Evolutionary conservation across 1,140 invertebrate genomes (phyloP).

Genomic region (Magallana angulata): DNA sequence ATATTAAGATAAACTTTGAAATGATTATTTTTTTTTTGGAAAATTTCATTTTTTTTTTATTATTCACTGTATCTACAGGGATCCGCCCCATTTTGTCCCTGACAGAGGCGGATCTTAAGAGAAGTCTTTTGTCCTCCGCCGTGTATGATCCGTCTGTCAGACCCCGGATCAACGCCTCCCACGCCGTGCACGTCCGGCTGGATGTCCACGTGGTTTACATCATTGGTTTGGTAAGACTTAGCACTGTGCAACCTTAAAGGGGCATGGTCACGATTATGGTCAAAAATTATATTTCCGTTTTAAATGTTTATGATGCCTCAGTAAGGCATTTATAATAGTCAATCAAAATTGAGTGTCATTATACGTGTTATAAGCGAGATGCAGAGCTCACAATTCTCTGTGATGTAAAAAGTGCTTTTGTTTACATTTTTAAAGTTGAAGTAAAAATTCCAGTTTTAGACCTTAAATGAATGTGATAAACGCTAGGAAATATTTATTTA

Average conservation of each 20-base stretch:
- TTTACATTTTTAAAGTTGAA: no score
- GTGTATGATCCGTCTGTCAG: slow-evolving; percentile 26
- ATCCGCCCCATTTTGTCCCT: neutral
- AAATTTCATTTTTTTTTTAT: neutral
- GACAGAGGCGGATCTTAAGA: slow-evolving; percentile 39
- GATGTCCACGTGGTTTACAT: neutral
- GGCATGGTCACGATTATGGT: no score
- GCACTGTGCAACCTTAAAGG: neutral
- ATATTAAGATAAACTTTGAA: neutral
- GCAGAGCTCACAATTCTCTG: no score
- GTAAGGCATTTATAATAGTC: no score
- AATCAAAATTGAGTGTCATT: no score
- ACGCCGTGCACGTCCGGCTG: neutral
- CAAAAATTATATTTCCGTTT: no score
- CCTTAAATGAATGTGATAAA: no score
- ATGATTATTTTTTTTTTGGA: neutral
- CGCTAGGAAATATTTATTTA: no score
- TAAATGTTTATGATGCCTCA: no score
- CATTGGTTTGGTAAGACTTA: neutral
- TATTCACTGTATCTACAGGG: neutral
- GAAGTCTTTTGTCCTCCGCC: neutral
- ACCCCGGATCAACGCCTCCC: neutral
- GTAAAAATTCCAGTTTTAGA: no score
- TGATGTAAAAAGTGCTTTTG: no score
- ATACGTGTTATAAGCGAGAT: no score